Conservation (phyloP, 2,113 vertebrate genomes). For the Prietella phreatophila region DNA sequence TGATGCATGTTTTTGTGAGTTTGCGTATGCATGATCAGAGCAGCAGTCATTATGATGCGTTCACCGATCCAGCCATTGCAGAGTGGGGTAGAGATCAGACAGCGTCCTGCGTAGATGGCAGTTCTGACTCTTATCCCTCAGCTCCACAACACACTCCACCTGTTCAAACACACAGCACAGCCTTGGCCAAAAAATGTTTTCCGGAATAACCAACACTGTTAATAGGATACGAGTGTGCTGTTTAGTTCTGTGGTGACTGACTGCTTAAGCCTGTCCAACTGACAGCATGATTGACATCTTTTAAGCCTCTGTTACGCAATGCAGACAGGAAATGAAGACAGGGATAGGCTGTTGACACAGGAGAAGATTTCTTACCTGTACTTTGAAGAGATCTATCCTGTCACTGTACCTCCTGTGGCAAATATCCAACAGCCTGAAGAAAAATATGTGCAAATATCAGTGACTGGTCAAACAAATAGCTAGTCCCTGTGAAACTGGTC, state of each 20-base stretch:
- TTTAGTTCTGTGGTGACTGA: not conserved
- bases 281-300: not conserved
- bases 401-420: constrained; percentile 76
- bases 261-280: not conserved
- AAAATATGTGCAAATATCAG: constrained; percentile 22
- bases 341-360: constrained; percentile 12
- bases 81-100: constrained; percentile 78
- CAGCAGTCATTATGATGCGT: not conserved
- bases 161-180: constrained; percentile 61
- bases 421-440: constrained; percentile 80
- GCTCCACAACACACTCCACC: constrained; percentile 87
- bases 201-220: not conserved
- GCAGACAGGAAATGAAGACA: constrained; percentile 14
- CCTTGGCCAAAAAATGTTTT: not conserved
- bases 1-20: not conserved
- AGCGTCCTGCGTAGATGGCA: constrained; percentile 74
- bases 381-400: constrained; percentile 78
- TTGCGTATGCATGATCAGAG: not conserved
- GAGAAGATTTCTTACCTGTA: constrained; percentile 72
- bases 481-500: not conserved
- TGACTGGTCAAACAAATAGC: not conserved
- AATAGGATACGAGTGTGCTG: not conserved
- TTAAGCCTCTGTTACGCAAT: constrained; percentile 10
- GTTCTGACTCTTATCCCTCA: constrained; percentile 81
- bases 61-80: constrained; percentile 80